Evolutionary conservation across 2,888 invertebrate genomes (phyloP), one percentile per base, ranked within the genome.

Genomic region (Unio delphinus): DNA sequence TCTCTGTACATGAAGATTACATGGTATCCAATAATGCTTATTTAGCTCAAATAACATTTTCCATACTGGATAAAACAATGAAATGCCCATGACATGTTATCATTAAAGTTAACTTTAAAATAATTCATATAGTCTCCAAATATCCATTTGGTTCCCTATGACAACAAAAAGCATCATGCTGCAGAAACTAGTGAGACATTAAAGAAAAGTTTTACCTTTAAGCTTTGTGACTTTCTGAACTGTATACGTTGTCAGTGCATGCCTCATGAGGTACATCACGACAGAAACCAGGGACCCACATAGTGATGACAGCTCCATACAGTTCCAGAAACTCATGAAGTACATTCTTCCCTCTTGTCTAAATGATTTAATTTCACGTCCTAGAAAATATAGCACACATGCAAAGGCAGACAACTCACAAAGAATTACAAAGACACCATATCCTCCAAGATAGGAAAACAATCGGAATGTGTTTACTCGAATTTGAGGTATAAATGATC

Each of bases 281-380:
- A 84, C 72, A 57, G 80, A 73, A 0, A 72, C 68, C 5, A 83
- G 30, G 3, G 84, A 83, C 1, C 73, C 67, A 20, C 80, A 55
- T 34, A 84, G 65, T 3, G 80, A 82, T 4, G 74, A 60, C 55
- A 83, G 67, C 65, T 86, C 80, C 34, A 83, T 55, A 69, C 74
- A 60, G 64, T 86, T 83, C 84, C 85, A 84, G 69, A 83, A 82
- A 63, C 79, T 69, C 28, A 55, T 67, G 55, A 83, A 82, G 58
- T 81, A 83, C 17, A 59, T 62, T 28, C 65, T 61, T 20, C 73
- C 68, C 63, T 80, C 68, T 26, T 68, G 69, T 63, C 69, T 70
- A 5, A 84, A 65, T 62, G 72, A 75, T 69, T 69, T 77, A n/a
- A 73, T 56, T 70, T 82, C 79, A 18, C 82, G 69, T 11, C 73